A percentile compares a stretch with the other conserved stretches of the same genome.
phyloP scores from a whole-genome alignment of 2,797 vertebrate species.

The Paramormyrops hopkinsi region DNA sequence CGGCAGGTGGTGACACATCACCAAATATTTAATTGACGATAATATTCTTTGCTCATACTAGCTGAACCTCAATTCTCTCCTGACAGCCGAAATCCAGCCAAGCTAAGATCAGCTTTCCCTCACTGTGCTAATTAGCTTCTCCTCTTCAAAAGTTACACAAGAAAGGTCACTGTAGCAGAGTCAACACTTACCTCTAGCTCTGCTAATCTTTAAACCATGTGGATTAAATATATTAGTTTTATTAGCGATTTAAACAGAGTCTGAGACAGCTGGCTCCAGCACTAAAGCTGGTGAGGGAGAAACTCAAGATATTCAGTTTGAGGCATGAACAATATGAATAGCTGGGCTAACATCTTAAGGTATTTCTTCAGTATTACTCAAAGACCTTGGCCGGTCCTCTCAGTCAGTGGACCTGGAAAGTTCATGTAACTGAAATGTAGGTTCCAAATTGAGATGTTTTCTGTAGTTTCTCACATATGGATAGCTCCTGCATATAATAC shows the following conservation, averaged over 20 bases:
- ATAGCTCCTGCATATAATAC: neutral
- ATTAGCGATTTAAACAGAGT: neutral
- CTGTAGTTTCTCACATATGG: neutral
- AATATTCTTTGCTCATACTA: neutral
- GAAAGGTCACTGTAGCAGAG: neutral
- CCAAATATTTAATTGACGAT: constrained; percentile 5
- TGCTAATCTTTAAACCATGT: neutral
- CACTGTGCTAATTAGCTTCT: neutral
- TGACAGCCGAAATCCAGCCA: neutral
- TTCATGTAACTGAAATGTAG: neutral
- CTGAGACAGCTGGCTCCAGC: neutral
- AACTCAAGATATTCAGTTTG: neutral
- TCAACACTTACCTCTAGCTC: constrained; percentile 2
- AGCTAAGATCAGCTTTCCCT: neutral
- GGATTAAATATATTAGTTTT: neutral
- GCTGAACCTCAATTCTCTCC: neutral
- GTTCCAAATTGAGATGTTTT: neutral
- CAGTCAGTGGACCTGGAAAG: neutral
- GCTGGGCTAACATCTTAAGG: neutral
- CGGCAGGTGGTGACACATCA: neutral
- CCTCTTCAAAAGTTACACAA: neutral
- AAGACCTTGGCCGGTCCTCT: neutral
- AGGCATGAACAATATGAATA: neutral
- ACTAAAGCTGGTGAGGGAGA: neutral
- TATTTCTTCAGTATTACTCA: neutral